These are phyloP conservation scores for Tenthredo amoena DNA, from an alignment of 2,888 invertebrate genomes.

Conservation along the genomic window DNA sequence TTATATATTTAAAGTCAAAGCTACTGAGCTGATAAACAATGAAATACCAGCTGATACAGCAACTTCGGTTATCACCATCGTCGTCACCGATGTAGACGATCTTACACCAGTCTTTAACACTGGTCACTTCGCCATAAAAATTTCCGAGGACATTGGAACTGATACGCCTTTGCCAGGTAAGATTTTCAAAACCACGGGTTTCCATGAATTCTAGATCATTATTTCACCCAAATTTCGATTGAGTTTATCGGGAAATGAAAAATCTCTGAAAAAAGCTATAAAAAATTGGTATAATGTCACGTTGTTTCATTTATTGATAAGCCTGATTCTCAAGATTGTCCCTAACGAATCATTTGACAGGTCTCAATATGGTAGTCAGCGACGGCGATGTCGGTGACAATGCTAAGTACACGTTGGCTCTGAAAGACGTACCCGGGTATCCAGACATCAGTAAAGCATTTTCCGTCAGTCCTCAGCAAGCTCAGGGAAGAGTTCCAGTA, in stretches of 20 bases:
- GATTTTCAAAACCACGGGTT: not conserved
- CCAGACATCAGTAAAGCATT: constrained; percentile 73
- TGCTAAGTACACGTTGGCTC: constrained; percentile 84
- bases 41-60: constrained; percentile 86
- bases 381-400: constrained; percentile 88
- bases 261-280: not conserved
- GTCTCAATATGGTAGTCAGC: constrained; percentile 86
- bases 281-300: not conserved
- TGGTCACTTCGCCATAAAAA: constrained; percentile 83
- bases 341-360: constrained; percentile 69
- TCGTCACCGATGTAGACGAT: constrained; percentile 90
- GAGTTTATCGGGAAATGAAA: not conserved
- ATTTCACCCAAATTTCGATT: not conserved
- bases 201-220: too few species aligned
- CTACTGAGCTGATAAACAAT: constrained; percentile 87
- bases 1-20: constrained; percentile 86
- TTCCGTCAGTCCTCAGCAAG: constrained; percentile 83
- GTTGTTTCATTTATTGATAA: not conserved
- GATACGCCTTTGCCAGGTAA: constrained; percentile 83
- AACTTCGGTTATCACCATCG: constrained; percentile 86
- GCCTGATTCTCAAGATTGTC: not conserved
- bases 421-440: constrained; percentile 80
- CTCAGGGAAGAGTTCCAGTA: constrained; percentile 87
- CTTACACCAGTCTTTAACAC: constrained; percentile 87
- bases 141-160: constrained; percentile 88